Conservation (phyloP, 23 tunicate species). For the Trididemnum nubilum region DNA sequence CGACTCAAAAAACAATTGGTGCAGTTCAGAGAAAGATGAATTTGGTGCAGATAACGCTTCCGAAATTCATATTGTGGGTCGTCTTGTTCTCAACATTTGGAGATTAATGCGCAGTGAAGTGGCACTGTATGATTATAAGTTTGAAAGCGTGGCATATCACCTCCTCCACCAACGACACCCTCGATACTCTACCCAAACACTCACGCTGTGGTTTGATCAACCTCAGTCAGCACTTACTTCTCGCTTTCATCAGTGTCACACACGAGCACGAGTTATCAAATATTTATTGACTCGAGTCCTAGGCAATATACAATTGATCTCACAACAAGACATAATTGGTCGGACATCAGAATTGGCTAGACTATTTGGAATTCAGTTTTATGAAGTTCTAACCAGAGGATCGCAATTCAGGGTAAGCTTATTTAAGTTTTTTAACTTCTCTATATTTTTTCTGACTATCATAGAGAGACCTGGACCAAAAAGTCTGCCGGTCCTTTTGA, state of each 20-base stretch:
- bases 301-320: slow-evolving; percentile 64
- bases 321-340: slow-evolving; percentile 63
- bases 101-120: slow-evolving; percentile 69
- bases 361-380: slow-evolving; percentile 87
- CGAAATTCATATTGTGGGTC: slow-evolving; percentile 65
- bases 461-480: no score
- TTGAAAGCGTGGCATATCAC: slow-evolving; percentile 69
- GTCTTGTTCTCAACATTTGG: slow-evolving; percentile 85
- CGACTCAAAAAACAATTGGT: slow-evolving; percentile 46
- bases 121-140: slow-evolving; percentile 53
- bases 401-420: slow-evolving; percentile 83
- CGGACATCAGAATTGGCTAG: slow-evolving; percentile 81
- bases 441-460: no score
- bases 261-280: slow-evolving; percentile 56
- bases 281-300: slow-evolving; percentile 64
- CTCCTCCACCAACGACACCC: slow-evolving; percentile 74
- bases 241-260: background rate
- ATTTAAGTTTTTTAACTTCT: background rate
- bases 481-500: no score
- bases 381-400: slow-evolving; percentile 86
- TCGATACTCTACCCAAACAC: slow-evolving; percentile 43
- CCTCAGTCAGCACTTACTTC: slow-evolving; percentile 9
- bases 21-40: slow-evolving; percentile 45
- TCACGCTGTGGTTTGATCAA: slow-evolving; percentile 70
- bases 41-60: slow-evolving; percentile 81